Evolutionary conservation across 2,797 vertebrate species (phyloP), one percentile per base, ranked within the genome.

Genomic region (Hyperoplus lanceolatus): DNA sequence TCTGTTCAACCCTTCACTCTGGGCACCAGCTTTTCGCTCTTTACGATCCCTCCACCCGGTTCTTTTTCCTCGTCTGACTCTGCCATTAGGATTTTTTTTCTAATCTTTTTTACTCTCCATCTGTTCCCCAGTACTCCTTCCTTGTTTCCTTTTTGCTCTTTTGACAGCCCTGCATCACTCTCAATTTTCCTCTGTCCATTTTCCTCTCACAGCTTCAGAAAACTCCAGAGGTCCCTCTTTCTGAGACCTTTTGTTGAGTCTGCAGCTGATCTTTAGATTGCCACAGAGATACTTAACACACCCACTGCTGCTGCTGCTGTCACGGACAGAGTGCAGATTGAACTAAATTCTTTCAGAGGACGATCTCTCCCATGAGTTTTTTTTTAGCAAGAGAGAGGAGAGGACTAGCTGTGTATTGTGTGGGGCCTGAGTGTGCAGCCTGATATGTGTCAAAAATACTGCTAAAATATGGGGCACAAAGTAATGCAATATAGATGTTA

Each of bases 401-500:
- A 69, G n/a, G 51, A 68, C 73, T 29, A 15, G 14, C 72, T 61
- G 55, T 72, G 54, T 70, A 68, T 51, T 58, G 55, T 61, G 78
- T 29, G 29, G 29, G 82, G 61, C 64, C 63, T 64, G 66, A 82
- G 62, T 69, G 59, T 7, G 18, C 53, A 75, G 70, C 50, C 72
- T 65, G 83, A 92, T 90, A 84, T 89, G 81, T 92, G 86, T 91
- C 91, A 92, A 86, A 91, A 93, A 86, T 84, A 68, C 84, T 77
- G 74, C 75, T 72, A 68, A 89, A 94, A 94, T 91, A 83, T 93
- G 88, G 91, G 91, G 66, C 93, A 85, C 75, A 82, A 72, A 66
- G 86, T 79, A 88, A 89, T 93, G 89, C 90, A 94, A 94, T 91
- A 93, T 92, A 77, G 89, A 94, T 93, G 92, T 87, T 84, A 87